Evolutionary conservation across 1,140 invertebrate genomes (phyloP), one percentile per base, ranked within the genome.

Genomic region (Drosophila suzukii): DNA sequence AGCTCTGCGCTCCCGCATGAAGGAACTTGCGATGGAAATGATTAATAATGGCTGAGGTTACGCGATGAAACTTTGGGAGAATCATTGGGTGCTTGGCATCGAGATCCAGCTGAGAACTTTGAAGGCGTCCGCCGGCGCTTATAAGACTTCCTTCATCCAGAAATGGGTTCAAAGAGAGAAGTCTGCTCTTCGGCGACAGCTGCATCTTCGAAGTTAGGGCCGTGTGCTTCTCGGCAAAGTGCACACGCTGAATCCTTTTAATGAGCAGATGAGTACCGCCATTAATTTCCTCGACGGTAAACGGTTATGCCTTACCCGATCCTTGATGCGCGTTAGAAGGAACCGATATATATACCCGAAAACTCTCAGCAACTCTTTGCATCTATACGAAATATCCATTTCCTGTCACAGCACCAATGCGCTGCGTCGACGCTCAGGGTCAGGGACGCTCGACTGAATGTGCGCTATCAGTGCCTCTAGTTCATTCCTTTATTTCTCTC

Each of bases 161-260:
- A 36, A 51, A 36, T 51, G 50, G 32, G 6, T 51, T 51, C 12
- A 47, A 41, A 13, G 39, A 41, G 5, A 41, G n/a, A 41, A 41
- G 39, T 41, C 12, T 41, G 39, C 39, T 41, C 39, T 13, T 41
- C 5, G 39, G 39, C 39, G n/a, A 41, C n/a, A 41, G 39, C 13
- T 41, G 3, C 12, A 41, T 41, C 39, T 41, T 11, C 13, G 5
- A 41, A 6, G 39, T n/a, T 41, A 41, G 39, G 13, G n/a, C 50
- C 32, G 38, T 53, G n/a, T 38, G 8, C 4, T 53, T 30, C 13
- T 51, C 49, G 49, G 24, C 49, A 10, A 51, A 15, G 6, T 36
- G 13, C 24, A 36, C 50, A 8, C 24, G 30, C 24, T 51, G 30
- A 34, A 51, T 51, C 27, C n/a, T n/a, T n/a, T n/a, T n/a, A n/a